Evolutionary conservation across 2,797 vertebrate species (phyloP).

Genomic region (Hephaestus fuliginosus): DNA sequence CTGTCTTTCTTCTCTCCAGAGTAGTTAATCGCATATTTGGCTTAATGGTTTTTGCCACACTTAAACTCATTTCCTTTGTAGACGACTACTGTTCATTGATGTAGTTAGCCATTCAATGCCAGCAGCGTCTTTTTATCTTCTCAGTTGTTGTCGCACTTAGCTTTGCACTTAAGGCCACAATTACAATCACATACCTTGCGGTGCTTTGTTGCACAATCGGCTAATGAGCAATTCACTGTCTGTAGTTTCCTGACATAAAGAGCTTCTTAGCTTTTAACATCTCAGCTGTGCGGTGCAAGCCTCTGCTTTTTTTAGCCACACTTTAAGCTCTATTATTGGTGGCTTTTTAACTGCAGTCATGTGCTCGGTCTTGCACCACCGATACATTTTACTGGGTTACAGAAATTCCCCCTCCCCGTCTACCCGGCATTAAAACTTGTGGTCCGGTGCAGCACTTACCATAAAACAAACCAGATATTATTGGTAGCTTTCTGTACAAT

Average conservation of each 20-base stretch:
- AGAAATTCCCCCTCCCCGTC: constrained; percentile 28
- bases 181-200: constrained; percentile 63
- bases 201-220: constrained; percentile 60
- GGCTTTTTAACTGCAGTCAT: constrained; percentile 46
- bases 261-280: constrained; percentile 22
- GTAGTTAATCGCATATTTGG: constrained; percentile 51
- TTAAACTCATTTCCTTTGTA: constrained; percentile 65
- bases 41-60: constrained; percentile 51
- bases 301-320: constrained; percentile 45
- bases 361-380: constrained; percentile 12
- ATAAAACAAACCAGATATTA: constrained; percentile 51
- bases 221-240: constrained; percentile 69
- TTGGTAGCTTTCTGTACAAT: constrained; percentile 49
- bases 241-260: constrained; percentile 50
- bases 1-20: constrained; percentile 22
- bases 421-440: constrained; percentile 24
- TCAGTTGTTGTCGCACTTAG: constrained; percentile 58
- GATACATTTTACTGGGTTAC: constrained; percentile 20
- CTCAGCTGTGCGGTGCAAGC: constrained; percentile 11
- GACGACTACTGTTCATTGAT: constrained; percentile 47
- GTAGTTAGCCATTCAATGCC: constrained; percentile 58
- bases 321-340: constrained; percentile 35
- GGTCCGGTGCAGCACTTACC: constrained; percentile 44
- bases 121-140: constrained; percentile 67
- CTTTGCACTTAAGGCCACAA: constrained; percentile 66